Percentiles rank a stretch among this genome's conserved stretches.
Evolutionary conservation across 2,113 vertebrate genomes (phyloP).

Genomic region (Chaetodon trifascialis): DNA sequence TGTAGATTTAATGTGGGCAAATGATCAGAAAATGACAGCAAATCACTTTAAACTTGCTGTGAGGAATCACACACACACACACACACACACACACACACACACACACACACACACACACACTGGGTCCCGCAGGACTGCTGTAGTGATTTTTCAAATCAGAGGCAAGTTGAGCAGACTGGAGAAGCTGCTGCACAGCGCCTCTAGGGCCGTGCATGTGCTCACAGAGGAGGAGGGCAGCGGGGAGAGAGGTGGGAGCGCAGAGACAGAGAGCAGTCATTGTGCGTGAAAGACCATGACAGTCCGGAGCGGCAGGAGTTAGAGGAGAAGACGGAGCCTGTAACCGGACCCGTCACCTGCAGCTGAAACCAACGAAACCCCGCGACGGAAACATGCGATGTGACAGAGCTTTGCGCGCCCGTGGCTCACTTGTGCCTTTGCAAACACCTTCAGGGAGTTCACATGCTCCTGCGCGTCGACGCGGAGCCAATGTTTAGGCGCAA

Average conservation of each 20-base stretch:
- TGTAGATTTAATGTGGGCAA: background rate
- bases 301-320: slow-evolving; percentile 44
- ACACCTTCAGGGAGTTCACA: slow-evolving; percentile 64
- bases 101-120: background rate
- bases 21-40: slow-evolving; percentile 10
- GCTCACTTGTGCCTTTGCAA: slow-evolving; percentile 49
- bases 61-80: background rate
- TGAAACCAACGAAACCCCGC: background rate
- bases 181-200: slow-evolving; percentile 52
- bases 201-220: slow-evolving; percentile 34
- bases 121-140: background rate
- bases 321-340: background rate
- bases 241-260: slow-evolving; percentile 21
- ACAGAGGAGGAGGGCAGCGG: slow-evolving; percentile 7
- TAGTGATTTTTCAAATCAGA: slow-evolving; percentile 30
- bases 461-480: slow-evolving; percentile 64
- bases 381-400: slow-evolving; percentile 62
- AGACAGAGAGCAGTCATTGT: slow-evolving; percentile 20
- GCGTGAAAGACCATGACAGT: slow-evolving; percentile 47
- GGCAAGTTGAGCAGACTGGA: slow-evolving; percentile 32
- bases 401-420: slow-evolving; percentile 24
- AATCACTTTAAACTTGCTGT: background rate
- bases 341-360: slow-evolving; percentile 7
- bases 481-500: slow-evolving; percentile 69
- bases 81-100: background rate